A percentile compares a stretch with the other conserved stretches of the same genome.
These are phyloP conservation scores for Microctonus aethiopoides DNA, from an alignment of 2,888 invertebrate genomes.

Conservation along the genomic window DNA sequence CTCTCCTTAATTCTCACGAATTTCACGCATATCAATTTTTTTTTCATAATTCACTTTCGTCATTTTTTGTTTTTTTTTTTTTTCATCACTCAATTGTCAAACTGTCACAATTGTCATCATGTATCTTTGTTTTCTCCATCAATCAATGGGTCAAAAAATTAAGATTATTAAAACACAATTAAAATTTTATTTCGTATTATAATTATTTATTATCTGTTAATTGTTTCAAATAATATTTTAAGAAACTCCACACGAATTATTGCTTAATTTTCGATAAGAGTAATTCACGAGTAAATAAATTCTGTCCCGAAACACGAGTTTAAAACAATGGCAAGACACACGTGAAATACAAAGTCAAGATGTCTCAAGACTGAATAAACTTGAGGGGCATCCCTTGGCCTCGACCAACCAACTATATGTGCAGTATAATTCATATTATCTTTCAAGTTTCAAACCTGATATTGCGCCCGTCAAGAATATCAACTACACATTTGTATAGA, in stretches of 20 bases:
- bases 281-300: not conserved
- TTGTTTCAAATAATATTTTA: constrained; percentile 5
- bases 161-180: not conserved
- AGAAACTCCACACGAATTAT: constrained; percentile 17
- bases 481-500: not conserved
- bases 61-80: not conserved
- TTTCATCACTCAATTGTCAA: not conserved
- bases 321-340: constrained; percentile 40
- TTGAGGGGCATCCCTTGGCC: constrained; percentile 67
- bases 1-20: not conserved
- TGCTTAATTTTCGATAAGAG: constrained; percentile 13
- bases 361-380: constrained; percentile 63
- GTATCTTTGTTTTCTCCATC: not conserved
- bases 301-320: not conserved
- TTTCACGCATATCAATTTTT: not conserved
- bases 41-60: not conserved
- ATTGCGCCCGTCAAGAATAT: constrained; percentile 6
- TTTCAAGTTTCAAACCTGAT: constrained; percentile 47
- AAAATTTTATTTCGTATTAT: not conserved
- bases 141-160: not conserved
- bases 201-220: not conserved
- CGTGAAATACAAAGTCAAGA: constrained; percentile 58
- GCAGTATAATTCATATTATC: constrained; percentile 62
- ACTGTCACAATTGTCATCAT: not conserved
- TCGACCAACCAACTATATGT: constrained; percentile 59